Conservation (phyloP, 2,888 invertebrate genomes). For the Choreutis nemorana region DNA sequence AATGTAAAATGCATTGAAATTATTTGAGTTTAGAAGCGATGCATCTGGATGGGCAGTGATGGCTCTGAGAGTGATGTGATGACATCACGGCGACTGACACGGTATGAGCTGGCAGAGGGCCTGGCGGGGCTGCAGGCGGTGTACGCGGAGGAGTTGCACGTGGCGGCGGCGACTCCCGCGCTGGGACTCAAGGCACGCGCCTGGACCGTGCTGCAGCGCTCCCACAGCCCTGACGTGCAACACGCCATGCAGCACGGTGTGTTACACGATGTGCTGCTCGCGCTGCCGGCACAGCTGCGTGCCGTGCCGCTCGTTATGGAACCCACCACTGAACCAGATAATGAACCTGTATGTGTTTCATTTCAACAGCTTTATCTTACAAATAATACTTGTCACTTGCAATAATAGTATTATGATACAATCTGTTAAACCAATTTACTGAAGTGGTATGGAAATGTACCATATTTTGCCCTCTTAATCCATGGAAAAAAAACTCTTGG, state of each 20-base stretch:
- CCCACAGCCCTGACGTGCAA: slow-evolving; percentile 5
- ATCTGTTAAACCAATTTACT: too few species aligned
- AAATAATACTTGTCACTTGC: too few species aligned
- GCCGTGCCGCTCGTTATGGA: slow-evolving; percentile 9
- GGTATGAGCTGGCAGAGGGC: slow-evolving; percentile 21
- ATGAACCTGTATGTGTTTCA: too few species aligned
- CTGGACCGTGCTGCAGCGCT: slow-evolving; percentile 18
- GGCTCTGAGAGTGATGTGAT: too few species aligned
- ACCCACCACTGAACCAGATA: too few species aligned
- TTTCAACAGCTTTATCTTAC: too few species aligned
- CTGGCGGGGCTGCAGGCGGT: slow-evolving; percentile 17
- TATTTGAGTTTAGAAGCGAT: slow-evolving; percentile 1
- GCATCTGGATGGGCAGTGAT: slow-evolving; percentile 3
- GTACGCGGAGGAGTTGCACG: slow-evolving; percentile 33
- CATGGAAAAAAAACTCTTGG: too few species aligned
- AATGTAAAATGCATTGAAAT: too few species aligned
- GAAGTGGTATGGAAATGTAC: too few species aligned
- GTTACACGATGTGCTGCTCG: not conserved
- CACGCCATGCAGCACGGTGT: slow-evolving; percentile 5
- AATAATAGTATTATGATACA: too few species aligned
- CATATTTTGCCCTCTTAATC: too few species aligned
- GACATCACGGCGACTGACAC: slow-evolving; percentile 25
- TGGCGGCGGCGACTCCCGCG: slow-evolving; percentile 8
- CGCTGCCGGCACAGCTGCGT: slow-evolving; percentile 11
- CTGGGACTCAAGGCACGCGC: slow-evolving; percentile 23